Evolutionary conservation across 2,113 vertebrate species (phyloP), one percentile per base, ranked within the genome.

Genomic region (Castor canadensis): DNA sequence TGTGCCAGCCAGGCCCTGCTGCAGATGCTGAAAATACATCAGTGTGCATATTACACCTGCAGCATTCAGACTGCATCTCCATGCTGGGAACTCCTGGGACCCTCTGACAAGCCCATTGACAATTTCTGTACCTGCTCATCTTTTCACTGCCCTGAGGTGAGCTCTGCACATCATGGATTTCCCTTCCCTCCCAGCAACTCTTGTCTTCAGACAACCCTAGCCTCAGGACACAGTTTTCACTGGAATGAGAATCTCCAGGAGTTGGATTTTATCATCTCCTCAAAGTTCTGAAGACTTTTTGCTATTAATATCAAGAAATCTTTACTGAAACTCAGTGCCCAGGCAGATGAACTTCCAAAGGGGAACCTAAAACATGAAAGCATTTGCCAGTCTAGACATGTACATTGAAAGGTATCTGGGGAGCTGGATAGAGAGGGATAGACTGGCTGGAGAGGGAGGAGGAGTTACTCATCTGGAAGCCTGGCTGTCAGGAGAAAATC

Each of bases 401-500:
- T 94, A 22, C 16, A 22, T 20, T 79, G 58, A 22, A 6, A 83
- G 71, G n/a, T 69, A n/a, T 79, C 85, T 69, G 28, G 89, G 56
- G 76, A 84, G 26, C 52, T 16, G 76, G 49, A 54, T 80, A n/a
- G 43, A 62, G 67, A 85, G 45, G 58, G 30, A 69, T 54, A 54
- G 52, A 54, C 16, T 66, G 80, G 30, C 49, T 16, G 67, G 49
- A 54, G 75, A 40, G 43, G 56, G 73, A 81, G 38, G 58, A 26
- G 54, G 77, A 96, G 89, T 93, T 38, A 87, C 66, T 95, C 83
- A 88, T 38, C 28, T 75, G 54, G 83, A 97, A 97, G 66, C 71
- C 80, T 91, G 86, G 54, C 91, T 97, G 95, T 96, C 95, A 94
- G 81, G 79, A 94, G 93, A 96, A 96, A 94, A 96, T 95, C 87